phyloP scores from a whole-genome alignment of 2,113 vertebrate genomes.

The Sminthopsis crassicaudata region DNA sequence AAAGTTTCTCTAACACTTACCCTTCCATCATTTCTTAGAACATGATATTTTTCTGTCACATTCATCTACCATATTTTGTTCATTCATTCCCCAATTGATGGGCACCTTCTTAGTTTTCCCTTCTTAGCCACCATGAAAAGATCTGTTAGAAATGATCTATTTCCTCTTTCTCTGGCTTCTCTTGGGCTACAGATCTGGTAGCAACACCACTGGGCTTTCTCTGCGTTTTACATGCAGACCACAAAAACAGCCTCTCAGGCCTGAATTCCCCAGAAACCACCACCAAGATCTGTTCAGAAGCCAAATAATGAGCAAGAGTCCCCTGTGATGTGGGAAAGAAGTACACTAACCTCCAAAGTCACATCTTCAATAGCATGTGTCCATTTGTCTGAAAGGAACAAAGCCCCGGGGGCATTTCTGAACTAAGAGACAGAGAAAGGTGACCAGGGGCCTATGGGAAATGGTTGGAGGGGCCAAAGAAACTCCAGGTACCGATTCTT shows the following conservation, averaged over 20 bases:
- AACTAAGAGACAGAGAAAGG: not conserved
- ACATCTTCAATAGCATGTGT: not conserved
- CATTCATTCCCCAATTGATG: not conserved
- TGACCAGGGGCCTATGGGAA: not conserved
- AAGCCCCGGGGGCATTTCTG: not conserved
- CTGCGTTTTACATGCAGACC: not conserved
- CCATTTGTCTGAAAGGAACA: not conserved
- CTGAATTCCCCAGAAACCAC: not conserved
- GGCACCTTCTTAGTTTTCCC: not conserved
- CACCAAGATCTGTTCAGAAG: not conserved
- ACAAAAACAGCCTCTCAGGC: not conserved
- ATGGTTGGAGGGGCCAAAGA: not conserved
- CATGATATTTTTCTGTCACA: not conserved
- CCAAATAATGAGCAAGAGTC: not conserved
- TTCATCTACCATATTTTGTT: not conserved
- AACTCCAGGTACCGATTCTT: not conserved
- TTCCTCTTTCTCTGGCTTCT: not conserved
- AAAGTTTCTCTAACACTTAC: not conserved
- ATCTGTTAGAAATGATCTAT: not conserved
- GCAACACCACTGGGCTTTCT: not conserved
- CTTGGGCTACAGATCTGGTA: not conserved
- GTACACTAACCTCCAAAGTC: not conserved
- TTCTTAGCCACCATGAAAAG: not conserved
- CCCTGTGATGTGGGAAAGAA: rapidly evolving
- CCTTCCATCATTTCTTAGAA: not conserved